Conservation (phyloP, 2,797 vertebrate species). For the Myripristis murdjan region DNA sequence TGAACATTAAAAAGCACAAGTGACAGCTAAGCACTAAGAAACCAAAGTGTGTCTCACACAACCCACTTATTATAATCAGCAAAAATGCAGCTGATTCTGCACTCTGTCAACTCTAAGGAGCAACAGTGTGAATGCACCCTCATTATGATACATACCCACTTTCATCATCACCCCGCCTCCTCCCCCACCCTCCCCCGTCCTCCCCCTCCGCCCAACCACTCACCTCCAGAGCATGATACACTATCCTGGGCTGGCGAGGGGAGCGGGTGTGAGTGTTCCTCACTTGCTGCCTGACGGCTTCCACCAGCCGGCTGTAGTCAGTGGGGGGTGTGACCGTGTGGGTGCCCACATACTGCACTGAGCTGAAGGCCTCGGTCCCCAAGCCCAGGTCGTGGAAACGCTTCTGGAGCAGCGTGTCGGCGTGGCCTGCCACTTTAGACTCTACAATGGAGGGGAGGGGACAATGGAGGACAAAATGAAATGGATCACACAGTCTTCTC, state of each 20-base stretch:
- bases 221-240: conserved; percentile 88
- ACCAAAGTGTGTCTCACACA: too few species aligned
- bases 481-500: background rate
- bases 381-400: conserved; percentile 87
- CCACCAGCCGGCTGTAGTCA: conserved; percentile 82
- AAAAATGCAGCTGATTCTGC: too few species aligned
- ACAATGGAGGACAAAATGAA: background rate
- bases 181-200: background rate
- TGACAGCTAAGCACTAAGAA: too few species aligned
- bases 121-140: too few species aligned
- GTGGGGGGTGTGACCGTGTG: conserved; percentile 88
- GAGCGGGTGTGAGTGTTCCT: conserved; percentile 87
- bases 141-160: too few species aligned
- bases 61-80: too few species aligned
- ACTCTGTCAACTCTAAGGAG: too few species aligned
- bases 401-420: conserved; percentile 86
- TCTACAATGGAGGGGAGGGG: conserved; percentile 61
- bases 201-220: conserved; percentile 1
- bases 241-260: conserved; percentile 85
- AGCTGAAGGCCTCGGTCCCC: conserved; percentile 88
- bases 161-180: background rate
- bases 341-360: conserved; percentile 88
- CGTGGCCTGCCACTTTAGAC: conserved; percentile 67
- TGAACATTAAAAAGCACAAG: too few species aligned
- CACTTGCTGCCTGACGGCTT: conserved; percentile 81